Conservation (phyloP, 2,888 invertebrate genomes). For the Hemicrepidius hirtus region DNA sequence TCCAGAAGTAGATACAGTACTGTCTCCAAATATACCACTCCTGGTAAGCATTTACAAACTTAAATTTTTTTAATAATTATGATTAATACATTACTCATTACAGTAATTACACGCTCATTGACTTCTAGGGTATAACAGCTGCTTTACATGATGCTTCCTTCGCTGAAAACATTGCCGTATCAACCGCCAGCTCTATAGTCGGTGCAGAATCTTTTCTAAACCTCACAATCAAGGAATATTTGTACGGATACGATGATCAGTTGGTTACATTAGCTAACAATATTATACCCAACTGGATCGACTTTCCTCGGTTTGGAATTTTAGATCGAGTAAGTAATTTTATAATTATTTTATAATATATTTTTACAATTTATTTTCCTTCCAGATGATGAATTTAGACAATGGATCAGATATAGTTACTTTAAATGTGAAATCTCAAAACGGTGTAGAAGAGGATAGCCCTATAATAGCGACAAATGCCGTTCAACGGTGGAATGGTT, state of each 20-base stretch:
- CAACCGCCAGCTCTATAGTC: conserved; percentile 75
- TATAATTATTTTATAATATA: not conserved
- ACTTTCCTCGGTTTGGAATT: conserved; percentile 87
- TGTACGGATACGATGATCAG: conserved; percentile 89
- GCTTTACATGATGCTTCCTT: conserved; percentile 74
- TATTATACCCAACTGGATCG: conserved; percentile 84
- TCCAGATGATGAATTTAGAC: conserved; percentile 76
- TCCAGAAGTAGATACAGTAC: conserved; percentile 76
- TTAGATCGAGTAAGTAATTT: conserved; percentile 82
- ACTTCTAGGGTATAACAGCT: conserved; percentile 76
- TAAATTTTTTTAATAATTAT: no score
- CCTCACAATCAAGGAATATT: conserved; percentile 80
- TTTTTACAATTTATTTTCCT: conserved; percentile 38
- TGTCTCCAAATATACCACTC: conserved; percentile 82
- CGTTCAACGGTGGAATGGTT: conserved; percentile 76
- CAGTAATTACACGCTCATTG: not conserved
- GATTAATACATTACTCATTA: not conserved
- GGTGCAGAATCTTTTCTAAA: conserved; percentile 79
- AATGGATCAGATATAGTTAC: conserved; percentile 77
- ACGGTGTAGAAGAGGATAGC: no score
- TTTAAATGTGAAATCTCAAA: conserved; percentile 70
- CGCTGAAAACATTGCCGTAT: conserved; percentile 77
- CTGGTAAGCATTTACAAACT: conserved; percentile 74
- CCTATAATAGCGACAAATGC: conserved; percentile 60
- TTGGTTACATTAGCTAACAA: conserved; percentile 81